A percentile compares a stretch with the other conserved stretches of the same genome.
These are phyloP conservation scores for Achatina immaculata DNA, from an alignment of 1,140 invertebrate genomes.

Conservation along the genomic window DNA sequence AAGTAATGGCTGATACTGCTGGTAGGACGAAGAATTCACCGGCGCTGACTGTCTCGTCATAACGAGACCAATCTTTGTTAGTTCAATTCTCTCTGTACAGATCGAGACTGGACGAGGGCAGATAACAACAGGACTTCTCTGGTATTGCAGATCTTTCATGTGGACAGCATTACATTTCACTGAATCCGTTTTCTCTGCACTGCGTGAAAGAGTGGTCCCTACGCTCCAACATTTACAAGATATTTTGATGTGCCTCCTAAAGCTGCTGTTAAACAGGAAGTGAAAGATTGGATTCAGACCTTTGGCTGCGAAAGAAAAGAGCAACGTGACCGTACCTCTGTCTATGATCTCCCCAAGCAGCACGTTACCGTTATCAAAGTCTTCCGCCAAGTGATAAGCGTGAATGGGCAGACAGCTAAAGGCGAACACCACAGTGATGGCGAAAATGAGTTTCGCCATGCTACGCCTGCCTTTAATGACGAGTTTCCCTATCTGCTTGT, in stretches of 20 bases:
- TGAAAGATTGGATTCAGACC: constrained; percentile 92
- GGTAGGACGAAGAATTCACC: too few relatives aligned
- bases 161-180: too few relatives aligned
- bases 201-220: too few relatives aligned
- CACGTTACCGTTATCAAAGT: constrained; percentile 86
- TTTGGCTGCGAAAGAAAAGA: constrained; percentile 82
- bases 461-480: constrained; percentile 45
- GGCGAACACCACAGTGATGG: constrained; percentile 89
- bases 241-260: constrained; percentile 88
- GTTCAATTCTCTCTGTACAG: too few relatives aligned
- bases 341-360: constrained; percentile 82
- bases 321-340: constrained; percentile 78
- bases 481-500: constrained; percentile 28
- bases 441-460: constrained; percentile 88
- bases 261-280: constrained; percentile 89
- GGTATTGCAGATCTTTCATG: too few relatives aligned
- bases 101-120: too few relatives aligned
- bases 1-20: too few relatives aligned
- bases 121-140: too few relatives aligned
- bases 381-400: constrained; percentile 81
- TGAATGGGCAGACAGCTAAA: constrained; percentile 90
- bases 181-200: too few relatives aligned
- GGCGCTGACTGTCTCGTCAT: too few relatives aligned
- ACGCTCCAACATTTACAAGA: too few relatives aligned
- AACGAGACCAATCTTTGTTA: too few relatives aligned